phyloP scores from a whole-genome alignment of 2,797 vertebrate genomes.

The Otolemur crassicaudatus region DNA sequence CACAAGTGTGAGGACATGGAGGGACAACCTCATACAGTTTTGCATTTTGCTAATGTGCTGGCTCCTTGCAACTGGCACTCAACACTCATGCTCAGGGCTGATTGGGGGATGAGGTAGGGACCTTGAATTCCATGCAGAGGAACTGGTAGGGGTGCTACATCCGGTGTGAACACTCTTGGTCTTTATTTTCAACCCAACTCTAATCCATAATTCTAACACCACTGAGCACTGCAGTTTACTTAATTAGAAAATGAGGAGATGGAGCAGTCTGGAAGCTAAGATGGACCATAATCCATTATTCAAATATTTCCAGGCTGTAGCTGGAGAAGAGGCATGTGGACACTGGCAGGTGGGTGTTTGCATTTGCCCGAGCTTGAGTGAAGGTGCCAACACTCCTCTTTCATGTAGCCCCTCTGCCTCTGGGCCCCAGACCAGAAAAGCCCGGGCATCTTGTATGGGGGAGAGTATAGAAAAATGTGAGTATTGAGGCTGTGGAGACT shows the following conservation, averaged over 20 bases:
- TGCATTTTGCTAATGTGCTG: background rate
- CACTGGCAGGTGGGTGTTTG: too few relatives aligned
- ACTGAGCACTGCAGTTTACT: background rate
- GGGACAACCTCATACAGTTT: background rate
- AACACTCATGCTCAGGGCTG: accelerated
- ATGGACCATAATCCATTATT: too few relatives aligned
- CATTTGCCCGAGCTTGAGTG: too few relatives aligned
- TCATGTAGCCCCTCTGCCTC: accelerated
- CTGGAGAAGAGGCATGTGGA: background rate
- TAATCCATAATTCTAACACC: background rate
- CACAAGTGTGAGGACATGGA: background rate
- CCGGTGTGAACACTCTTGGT: background rate
- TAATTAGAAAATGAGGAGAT: background rate
- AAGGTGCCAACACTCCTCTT: background rate
- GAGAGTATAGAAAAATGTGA: background rate
- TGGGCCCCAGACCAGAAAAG: background rate
- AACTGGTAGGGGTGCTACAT: background rate
- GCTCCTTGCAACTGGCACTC: too few relatives aligned
- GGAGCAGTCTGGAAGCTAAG: background rate
- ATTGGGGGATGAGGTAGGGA: too few relatives aligned
- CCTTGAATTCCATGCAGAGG: background rate
- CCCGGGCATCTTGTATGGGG: accelerated
- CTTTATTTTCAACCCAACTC: background rate
- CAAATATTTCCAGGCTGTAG: background rate
- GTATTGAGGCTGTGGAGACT: background rate